Conservation (phyloP, 2,888 invertebrate genomes). For the Panzeria rudis region DNA sequence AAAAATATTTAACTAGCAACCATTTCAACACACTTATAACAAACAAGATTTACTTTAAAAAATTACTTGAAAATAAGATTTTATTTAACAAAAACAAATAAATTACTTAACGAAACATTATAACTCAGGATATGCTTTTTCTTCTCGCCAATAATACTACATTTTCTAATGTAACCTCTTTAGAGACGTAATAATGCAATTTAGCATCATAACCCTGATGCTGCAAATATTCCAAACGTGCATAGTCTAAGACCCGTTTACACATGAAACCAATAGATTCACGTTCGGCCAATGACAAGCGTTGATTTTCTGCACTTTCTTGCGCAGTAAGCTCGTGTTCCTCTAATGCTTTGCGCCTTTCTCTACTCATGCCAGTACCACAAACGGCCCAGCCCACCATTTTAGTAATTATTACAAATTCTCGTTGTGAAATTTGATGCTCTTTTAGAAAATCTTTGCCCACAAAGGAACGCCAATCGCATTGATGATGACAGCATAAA, state of each 20-base stretch:
- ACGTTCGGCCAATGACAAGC: conserved; percentile 84
- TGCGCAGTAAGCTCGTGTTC: conserved; percentile 59
- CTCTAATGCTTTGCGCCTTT: conserved; percentile 80
- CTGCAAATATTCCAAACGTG: conserved; percentile 87
- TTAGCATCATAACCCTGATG: conserved; percentile 86
- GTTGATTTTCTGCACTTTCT: conserved; percentile 68
- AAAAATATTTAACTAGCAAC: too few relatives aligned
- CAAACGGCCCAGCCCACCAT: conserved; percentile 96
- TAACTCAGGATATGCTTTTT: not conserved
- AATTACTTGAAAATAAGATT: not conserved
- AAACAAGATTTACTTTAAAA: too few relatives aligned
- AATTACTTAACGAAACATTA: not conserved
- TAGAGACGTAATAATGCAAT: conserved; percentile 88
- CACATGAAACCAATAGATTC: conserved; percentile 89
- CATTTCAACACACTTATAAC: too few relatives aligned
- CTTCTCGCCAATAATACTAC: conserved; percentile 87
- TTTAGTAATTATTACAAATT: conserved; percentile 91
- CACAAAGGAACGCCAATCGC: conserved; percentile 88
- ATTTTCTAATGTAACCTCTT: conserved; percentile 90
- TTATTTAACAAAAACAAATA: not conserved
- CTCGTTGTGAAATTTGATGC: conserved; percentile 85
- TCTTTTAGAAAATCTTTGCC: conserved; percentile 87
- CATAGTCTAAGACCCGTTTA: conserved; percentile 91
- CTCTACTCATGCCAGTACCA: conserved; percentile 87
- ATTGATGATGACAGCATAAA: conserved; percentile 96